Base-by-base conservation (phyloP, 1,140 invertebrate species). In the Papilio polyxenes region DNA sequence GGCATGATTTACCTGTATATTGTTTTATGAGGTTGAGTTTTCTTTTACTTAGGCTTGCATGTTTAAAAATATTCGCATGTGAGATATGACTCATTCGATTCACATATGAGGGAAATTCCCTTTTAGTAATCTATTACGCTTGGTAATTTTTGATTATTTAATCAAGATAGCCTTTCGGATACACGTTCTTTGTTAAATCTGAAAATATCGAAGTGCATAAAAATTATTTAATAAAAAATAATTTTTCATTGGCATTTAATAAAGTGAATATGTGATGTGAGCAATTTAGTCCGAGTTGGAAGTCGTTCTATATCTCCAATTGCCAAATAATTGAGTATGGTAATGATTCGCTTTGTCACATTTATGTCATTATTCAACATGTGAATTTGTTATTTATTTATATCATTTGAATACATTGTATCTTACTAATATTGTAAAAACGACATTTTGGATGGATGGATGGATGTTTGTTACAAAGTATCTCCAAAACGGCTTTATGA, bases 261-360 rank as follows among this genome's bases (percentile, higher is more conserved):
- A 31, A 31, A 31, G 23, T 31, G 40, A 4, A 44, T 3, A 44
- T 44, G 40, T 44, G 40, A 44, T 44, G 40, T 44, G 40, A 44
- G 40, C 40, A 44, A 13, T 13, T 53, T 56, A 17, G 53, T 56
- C 15, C 31, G 10, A 65, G 5, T 65, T 23, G 3, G 10, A 69
- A 69, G 62, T 31, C 9, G 10, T 31, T 69, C 3, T 3, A 31
- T 69, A 9, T 3, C 10, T 69, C 13, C 23, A 31, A 1, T 37
- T 72, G 65, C 65, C 65, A 72, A 72, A 31, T 72, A 31, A 37
- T 72, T 72, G 65, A 72, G 65, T 72, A 72, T 72, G 65, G 65
- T 72, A 72, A 17, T 72, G 31, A 72, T 72, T 72, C 65, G 11
- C 3, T 72, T 72, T 72, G 65, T 72, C 23, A 72, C 31, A 72